Evolutionary conservation across 2,113 vertebrate genomes (phyloP).

Genomic region (Spheniscus mendiculus): DNA sequence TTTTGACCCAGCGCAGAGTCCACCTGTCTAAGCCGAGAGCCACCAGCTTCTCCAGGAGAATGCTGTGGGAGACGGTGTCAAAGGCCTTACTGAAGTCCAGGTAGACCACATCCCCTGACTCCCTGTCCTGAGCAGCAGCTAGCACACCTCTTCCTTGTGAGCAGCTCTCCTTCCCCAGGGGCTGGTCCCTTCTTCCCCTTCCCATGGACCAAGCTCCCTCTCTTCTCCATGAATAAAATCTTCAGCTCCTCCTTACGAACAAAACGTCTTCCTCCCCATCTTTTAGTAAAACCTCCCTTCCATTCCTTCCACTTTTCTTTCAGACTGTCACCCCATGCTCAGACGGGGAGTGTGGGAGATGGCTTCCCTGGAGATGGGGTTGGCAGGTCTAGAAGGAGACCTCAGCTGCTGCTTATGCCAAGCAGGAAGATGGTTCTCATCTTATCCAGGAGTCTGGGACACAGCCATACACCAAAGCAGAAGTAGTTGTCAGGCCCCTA

Average conservation of each 20-base stretch:
- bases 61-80: no score
- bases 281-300: not conserved
- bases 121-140: not conserved
- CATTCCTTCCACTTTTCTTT: not conserved
- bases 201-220: not conserved
- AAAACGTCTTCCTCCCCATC: not conserved
- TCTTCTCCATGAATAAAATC: not conserved
- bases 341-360: not conserved
- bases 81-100: no score
- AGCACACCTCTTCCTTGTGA: not conserved
- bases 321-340: not conserved
- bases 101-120: no score
- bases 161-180: not conserved
- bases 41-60: no score
- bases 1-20: no score
- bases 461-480: not conserved
- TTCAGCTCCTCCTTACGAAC: not conserved
- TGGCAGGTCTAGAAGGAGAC: not conserved
- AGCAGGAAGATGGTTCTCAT: not conserved
- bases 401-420: not conserved
- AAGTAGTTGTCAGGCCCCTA: not conserved
- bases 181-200: not conserved
- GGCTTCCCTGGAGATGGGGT: not conserved
- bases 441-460: not conserved
- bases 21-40: no score